Evolutionary conservation across 2,113 vertebrate genomes (phyloP).

Genomic region (Zosterops japonicus): DNA sequence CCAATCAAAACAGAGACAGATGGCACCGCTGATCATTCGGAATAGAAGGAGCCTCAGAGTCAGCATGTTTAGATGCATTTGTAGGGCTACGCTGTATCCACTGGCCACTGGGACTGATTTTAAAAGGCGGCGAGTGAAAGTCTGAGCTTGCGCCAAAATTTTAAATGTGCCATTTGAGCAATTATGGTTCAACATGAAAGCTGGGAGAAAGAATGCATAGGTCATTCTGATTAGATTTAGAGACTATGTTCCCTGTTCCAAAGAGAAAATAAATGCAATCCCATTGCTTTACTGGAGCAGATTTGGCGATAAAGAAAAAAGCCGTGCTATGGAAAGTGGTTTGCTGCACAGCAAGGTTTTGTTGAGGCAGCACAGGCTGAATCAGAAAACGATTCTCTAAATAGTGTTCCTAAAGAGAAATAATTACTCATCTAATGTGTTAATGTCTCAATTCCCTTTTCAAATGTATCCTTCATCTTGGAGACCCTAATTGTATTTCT

Average conservation of each 20-base stretch:
- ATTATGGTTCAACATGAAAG: constrained; percentile 56
- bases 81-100: constrained; percentile 1
- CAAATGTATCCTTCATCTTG: background rate
- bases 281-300: constrained; percentile 41
- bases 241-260: constrained; percentile 51
- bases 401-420: background rate
- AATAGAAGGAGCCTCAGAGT: constrained; percentile 55
- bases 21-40: constrained; percentile 56
- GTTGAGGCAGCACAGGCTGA: background rate
- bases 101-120: constrained; percentile 66
- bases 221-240: constrained; percentile 69
- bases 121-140: constrained; percentile 39
- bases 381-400: background rate
- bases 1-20: constrained; percentile 70
- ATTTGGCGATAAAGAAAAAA: constrained; percentile 17
- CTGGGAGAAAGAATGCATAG: constrained; percentile 61
- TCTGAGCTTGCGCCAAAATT: constrained; percentile 49
- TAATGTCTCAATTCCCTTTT: background rate
- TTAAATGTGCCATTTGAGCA: constrained; percentile 61
- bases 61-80: constrained; percentile 62
- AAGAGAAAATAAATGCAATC: constrained; percentile 58
- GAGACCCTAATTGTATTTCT: background rate
- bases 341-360: background rate
- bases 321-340: background rate
- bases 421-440: background rate